Percentiles rank a stretch among this genome's conserved stretches.
phyloP scores from a whole-genome alignment of 53 echinoderm and acorn worm species.

The Astropecten irregularis region DNA sequence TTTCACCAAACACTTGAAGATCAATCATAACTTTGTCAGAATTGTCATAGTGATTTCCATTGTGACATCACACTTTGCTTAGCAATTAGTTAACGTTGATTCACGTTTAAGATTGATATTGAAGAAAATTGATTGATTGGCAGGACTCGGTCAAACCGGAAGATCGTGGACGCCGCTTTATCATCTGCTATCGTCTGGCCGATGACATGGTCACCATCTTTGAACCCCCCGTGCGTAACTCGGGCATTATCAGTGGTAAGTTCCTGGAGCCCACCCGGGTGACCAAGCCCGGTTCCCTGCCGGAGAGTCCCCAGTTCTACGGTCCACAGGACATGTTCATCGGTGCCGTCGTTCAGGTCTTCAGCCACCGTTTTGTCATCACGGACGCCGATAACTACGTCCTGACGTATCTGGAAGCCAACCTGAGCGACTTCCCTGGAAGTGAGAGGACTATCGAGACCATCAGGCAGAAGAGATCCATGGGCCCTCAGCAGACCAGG shows the following conservation, averaged over 20 bases:
- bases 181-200: conserved; percentile 90
- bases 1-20: too few species aligned
- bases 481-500: not conserved
- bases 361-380: conserved; percentile 84
- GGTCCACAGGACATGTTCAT: conserved; percentile 88
- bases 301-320: conserved; percentile 83
- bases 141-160: conserved; percentile 94
- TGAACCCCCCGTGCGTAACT: conserved; percentile 98
- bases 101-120: too few species aligned
- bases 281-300: conserved; percentile 76
- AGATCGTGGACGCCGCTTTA: conserved; percentile 92
- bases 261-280: conserved; percentile 95
- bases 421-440: conserved; percentile 83
- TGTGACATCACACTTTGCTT: too few species aligned
- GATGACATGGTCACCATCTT: conserved; percentile 99
- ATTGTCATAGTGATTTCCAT: too few species aligned
- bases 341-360: conserved; percentile 73
- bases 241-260: conserved; percentile 96
- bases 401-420: conserved; percentile 75
- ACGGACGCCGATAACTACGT: conserved; percentile 94
- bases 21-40: too few species aligned
- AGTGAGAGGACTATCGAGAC: conserved; percentile 80
- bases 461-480: conserved; percentile 35
- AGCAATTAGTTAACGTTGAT: too few species aligned
- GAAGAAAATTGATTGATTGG: too few species aligned